Evolutionary conservation across 2,113 vertebrate species (phyloP).

Genomic region (Australoheros scitulus): DNA sequence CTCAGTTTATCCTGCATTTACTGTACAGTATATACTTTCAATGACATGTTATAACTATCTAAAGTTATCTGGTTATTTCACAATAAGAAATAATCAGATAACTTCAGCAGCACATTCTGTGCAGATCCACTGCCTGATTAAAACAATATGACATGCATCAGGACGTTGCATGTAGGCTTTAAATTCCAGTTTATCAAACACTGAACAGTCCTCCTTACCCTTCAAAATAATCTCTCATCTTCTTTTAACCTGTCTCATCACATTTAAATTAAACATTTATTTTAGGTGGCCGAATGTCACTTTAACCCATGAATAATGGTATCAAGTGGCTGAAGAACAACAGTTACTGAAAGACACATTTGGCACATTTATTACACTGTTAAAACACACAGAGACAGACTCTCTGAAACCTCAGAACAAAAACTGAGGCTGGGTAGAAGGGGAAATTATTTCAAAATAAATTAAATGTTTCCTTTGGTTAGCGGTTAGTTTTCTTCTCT

Average conservation of each 20-base stretch:
- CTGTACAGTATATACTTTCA: not conserved
- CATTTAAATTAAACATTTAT: not conserved
- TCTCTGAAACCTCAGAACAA: not conserved
- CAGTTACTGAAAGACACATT: not conserved
- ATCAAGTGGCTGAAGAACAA: not conserved
- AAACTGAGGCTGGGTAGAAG: not conserved
- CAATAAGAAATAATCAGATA: not conserved
- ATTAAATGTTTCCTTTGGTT: too few relatives aligned
- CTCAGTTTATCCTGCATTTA: too few relatives aligned
- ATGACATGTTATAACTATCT: not conserved
- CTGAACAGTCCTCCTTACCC: not conserved
- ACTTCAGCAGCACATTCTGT: not conserved
- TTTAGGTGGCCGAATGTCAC: not conserved
- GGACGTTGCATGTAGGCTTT: rapidly evolving
- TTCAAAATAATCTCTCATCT: not conserved
- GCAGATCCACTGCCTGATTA: not conserved
- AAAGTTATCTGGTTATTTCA: not conserved
- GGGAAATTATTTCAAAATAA: not conserved
- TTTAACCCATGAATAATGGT: not conserved
- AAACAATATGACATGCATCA: not conserved
- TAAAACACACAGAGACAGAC: too few relatives aligned
- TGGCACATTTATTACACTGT: too few relatives aligned
- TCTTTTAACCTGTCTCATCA: not conserved
- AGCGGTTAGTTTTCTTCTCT: too few relatives aligned
- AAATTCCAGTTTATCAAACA: too few relatives aligned